phyloP scores from a whole-genome alignment of 2,888 invertebrate species.

The Frankliniella intonsa region DNA sequence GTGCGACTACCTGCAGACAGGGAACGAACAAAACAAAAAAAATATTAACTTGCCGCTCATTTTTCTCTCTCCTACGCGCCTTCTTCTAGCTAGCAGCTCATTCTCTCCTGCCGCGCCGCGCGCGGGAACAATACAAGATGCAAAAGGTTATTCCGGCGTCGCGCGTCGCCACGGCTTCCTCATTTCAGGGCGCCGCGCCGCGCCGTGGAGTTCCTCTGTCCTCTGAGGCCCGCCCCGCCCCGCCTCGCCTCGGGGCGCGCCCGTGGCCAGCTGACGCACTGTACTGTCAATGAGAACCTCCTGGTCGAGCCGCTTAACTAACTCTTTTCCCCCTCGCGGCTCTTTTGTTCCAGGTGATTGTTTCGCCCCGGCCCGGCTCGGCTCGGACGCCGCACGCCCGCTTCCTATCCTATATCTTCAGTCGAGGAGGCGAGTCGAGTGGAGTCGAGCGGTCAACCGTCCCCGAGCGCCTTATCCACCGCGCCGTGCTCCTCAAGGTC shows the following conservation, averaged over 20 bases:
- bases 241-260: background rate
- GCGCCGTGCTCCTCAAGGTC: too few relatives aligned
- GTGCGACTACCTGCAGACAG: too few relatives aligned
- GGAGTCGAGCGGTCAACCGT: too few relatives aligned
- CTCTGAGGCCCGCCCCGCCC: background rate
- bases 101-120: too few relatives aligned
- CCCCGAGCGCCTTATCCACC: too few relatives aligned
- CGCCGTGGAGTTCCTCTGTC: background rate
- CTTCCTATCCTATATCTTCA: background rate
- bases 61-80: too few relatives aligned
- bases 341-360: background rate
- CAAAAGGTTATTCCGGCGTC: too few relatives aligned
- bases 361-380: background rate
- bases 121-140: too few relatives aligned
- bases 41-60: too few relatives aligned
- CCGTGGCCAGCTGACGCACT: background rate
- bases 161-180: background rate
- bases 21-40: too few relatives aligned
- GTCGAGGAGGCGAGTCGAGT: too few relatives aligned
- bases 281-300: background rate
- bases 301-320: background rate
- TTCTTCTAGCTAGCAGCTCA: too few relatives aligned
- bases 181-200: background rate
- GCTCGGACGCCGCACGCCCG: background rate
- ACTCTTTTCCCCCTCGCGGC: background rate